Percentiles rank a stretch among this genome's conserved stretches.
Conservation (phyloP, 2,113 vertebrate species). For the Hydrochoerus hydrochaeris region DNA sequence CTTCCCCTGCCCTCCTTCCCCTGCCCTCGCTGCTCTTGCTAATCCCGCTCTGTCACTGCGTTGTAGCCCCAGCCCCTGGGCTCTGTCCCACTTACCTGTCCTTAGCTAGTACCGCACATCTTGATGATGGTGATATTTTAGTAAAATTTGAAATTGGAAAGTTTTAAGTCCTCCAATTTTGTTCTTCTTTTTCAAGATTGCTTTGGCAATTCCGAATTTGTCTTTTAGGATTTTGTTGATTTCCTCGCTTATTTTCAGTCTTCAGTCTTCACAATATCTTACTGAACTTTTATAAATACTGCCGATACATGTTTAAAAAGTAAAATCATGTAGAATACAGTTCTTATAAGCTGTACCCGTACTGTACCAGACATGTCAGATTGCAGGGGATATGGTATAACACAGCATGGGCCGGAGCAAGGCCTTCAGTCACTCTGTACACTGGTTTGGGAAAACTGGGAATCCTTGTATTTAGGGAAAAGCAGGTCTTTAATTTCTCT, state of each 20-base stretch:
- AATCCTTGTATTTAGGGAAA: not conserved
- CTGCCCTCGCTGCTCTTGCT: too few species aligned
- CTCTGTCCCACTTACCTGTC: not conserved
- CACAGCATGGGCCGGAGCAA: not conserved
- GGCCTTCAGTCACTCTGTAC: constrained; percentile 4
- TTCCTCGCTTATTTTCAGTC: not conserved
- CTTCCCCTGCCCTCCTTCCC: too few species aligned
- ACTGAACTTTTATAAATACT: not conserved
- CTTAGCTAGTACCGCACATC: not conserved
- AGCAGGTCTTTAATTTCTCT: not conserved
- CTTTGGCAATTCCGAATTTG: constrained; percentile 12
- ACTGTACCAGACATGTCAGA: not conserved
- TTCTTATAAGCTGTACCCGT: not conserved
- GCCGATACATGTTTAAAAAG: not conserved
- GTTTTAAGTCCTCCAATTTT: not conserved
- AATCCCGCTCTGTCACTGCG: not conserved
- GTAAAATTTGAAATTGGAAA: constrained; percentile 12
- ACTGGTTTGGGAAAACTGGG: not conserved
- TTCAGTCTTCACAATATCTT: not conserved
- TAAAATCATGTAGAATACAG: not conserved
- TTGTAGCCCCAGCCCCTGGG: not conserved
- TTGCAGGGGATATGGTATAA: not conserved
- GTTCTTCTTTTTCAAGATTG: constrained; percentile 53
- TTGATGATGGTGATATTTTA: constrained; percentile 28
- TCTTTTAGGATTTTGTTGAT: constrained; percentile 40